phyloP scores from a whole-genome alignment of 2,113 vertebrate genomes.

The Chunga burmeisteri region DNA sequence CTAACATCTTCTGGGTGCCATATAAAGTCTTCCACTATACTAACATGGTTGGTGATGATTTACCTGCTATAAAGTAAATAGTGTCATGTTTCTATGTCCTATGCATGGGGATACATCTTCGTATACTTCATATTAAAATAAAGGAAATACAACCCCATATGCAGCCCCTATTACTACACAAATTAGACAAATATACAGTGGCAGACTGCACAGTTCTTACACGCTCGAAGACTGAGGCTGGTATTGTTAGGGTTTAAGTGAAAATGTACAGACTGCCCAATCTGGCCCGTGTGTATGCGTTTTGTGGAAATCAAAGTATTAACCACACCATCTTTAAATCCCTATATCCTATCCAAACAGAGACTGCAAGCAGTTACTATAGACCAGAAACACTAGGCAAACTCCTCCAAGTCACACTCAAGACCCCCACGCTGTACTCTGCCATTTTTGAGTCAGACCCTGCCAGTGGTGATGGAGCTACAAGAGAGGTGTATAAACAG shows the following conservation, averaged over 20 bases:
- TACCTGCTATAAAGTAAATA: background rate
- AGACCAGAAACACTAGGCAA: background rate
- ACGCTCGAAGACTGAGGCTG: background rate
- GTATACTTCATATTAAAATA: background rate
- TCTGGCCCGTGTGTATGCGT: background rate
- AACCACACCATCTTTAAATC: background rate
- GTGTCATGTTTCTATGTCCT: background rate
- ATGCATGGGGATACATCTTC: background rate
- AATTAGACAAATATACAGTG: background rate
- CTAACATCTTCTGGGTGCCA: background rate
- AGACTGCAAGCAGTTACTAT: background rate
- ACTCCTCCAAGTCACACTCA: background rate
- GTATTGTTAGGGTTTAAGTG: background rate
- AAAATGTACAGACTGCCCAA: background rate
- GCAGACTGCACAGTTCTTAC: background rate
- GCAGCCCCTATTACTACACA: background rate
- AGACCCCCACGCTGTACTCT: fast-evolving
- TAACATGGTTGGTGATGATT: background rate
- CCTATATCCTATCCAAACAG: background rate
- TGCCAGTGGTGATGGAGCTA: background rate
- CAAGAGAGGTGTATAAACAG: background rate
- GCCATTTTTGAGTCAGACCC: background rate
- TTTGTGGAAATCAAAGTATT: background rate
- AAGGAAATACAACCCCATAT: background rate
- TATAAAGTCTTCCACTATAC: background rate